Conservation (phyloP, 2,888 invertebrate species). For the Sabatieria punctata region DNA sequence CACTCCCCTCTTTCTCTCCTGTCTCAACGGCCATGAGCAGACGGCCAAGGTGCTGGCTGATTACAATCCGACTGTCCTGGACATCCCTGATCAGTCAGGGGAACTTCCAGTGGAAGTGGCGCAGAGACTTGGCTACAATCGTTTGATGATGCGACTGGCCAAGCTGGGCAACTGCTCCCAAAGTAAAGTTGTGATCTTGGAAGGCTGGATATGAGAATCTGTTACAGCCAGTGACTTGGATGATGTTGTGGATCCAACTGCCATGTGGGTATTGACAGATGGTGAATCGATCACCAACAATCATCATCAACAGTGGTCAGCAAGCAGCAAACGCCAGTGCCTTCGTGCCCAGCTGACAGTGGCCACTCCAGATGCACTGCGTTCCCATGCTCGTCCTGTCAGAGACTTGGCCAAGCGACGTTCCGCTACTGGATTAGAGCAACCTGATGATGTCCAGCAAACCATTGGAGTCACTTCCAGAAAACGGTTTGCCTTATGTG, state of each 20-base stretch:
- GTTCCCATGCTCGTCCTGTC: no score
- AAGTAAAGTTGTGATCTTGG: no score
- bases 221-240: neutral
- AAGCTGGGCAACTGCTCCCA: no score
- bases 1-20: conserved; percentile 53
- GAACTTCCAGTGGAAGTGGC: conserved; percentile 14
- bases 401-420: no score
- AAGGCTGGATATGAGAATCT: no score
- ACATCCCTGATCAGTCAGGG: conserved; percentile 15
- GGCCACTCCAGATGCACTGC: no score
- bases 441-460: no score
- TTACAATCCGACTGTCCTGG: conserved; percentile 7
- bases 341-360: neutral
- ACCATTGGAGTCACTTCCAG: no score
- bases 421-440: no score
- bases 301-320: neutral
- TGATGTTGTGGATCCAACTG: conserved; percentile 11
- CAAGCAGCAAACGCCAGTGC: neutral
- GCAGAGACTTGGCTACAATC: no score
- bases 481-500: no score
- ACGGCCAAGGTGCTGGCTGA: neutral
- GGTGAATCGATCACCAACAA: conserved; percentile 11
- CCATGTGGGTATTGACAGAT: conserved; percentile 19
- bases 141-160: no score
- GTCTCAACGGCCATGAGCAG: neutral